phyloP scores from a whole-genome alignment of 2,113 vertebrate species.

The Reinhardtius hippoglossoides region DNA sequence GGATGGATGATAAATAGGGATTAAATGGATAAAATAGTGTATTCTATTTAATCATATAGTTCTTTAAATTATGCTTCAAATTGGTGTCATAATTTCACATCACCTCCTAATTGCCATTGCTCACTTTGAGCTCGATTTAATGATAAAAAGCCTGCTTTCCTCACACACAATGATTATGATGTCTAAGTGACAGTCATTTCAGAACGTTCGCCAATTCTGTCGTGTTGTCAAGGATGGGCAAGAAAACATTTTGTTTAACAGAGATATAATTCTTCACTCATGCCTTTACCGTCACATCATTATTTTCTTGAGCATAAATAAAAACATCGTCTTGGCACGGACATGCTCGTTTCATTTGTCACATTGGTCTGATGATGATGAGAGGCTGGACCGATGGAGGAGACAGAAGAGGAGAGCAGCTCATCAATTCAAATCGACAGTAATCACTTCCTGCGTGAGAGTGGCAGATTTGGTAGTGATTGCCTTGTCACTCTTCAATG shows the following conservation, averaged over 20 bases:
- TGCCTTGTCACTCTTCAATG: neutral
- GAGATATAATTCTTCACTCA: too few relatives aligned
- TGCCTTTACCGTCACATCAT: neutral
- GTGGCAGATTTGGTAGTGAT: slow-evolving; percentile 27
- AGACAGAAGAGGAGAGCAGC: neutral
- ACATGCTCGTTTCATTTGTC: too few relatives aligned
- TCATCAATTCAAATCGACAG: slow-evolving; percentile 9
- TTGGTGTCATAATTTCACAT: neutral
- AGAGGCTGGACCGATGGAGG: too few relatives aligned
- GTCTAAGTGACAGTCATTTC: neutral
- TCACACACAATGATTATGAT: neutral
- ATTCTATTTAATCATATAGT: neutral
- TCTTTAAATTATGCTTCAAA: neutral
- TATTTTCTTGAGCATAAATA: neutral
- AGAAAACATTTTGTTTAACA: neutral
- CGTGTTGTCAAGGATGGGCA: neutral
- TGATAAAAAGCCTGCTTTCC: neutral
- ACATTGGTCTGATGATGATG: too few relatives aligned
- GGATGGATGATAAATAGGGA: neutral
- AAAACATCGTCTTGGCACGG: neutral
- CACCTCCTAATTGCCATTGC: neutral
- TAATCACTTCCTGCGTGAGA: slow-evolving; percentile 21
- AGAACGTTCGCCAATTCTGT: neutral
- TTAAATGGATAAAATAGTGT: neutral
- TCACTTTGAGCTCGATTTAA: neutral